Evolutionary conservation across 2,113 vertebrate species (phyloP).

Genomic region (Indri indri): DNA sequence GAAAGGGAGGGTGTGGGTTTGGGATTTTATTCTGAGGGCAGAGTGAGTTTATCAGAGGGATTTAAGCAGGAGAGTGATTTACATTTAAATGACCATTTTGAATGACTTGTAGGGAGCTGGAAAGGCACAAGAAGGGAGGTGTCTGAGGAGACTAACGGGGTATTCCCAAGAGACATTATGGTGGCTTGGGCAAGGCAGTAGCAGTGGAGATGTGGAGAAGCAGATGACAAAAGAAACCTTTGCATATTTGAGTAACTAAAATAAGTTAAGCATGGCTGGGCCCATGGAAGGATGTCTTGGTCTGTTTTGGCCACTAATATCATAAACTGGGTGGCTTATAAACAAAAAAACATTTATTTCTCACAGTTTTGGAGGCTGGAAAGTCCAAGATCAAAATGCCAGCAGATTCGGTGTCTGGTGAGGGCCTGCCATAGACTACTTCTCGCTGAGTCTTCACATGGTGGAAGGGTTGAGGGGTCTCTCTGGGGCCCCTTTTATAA

Average conservation of each 20-base stretch:
- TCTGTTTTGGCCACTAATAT: neutral
- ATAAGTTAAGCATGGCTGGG: neutral
- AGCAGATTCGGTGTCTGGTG: neutral
- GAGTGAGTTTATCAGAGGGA: neutral
- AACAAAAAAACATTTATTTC: neutral
- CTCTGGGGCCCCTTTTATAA: neutral
- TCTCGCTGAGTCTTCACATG: neutral
- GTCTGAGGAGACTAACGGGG: neutral
- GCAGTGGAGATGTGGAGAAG: neutral
- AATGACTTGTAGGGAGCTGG: neutral
- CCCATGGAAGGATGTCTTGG: neutral
- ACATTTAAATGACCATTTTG: neutral
- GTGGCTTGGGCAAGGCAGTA: neutral
- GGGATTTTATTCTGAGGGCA: neutral
- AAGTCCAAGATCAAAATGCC: neutral
- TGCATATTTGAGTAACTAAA: neutral
- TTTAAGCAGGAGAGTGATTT: neutral
- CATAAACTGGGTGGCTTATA: neutral
- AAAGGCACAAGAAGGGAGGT: neutral
- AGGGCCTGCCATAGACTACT: neutral
- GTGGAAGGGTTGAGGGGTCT: neutral
- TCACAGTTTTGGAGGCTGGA: neutral
- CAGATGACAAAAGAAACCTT: neutral
- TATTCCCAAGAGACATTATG: neutral
- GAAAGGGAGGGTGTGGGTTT: neutral